Percentiles rank a stretch among this genome's conserved stretches.
phyloP scores from a whole-genome alignment of 2,113 vertebrate genomes.

The Oenanthe oenanthe region DNA sequence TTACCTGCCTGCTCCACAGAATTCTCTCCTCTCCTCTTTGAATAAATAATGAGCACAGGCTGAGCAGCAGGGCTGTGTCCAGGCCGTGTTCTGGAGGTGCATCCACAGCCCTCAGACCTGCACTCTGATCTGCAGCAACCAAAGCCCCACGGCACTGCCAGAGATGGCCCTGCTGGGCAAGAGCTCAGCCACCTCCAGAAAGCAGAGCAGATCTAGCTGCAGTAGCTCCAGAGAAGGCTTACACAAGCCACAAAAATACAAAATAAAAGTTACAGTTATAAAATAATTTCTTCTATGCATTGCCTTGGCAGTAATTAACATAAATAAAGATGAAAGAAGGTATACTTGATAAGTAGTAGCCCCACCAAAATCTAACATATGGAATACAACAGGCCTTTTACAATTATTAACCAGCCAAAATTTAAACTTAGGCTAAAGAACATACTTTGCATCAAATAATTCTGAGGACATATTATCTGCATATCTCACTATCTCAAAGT shows the following conservation, averaged over 20 bases:
- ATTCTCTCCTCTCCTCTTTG: not conserved
- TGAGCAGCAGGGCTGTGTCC: rapidly evolving
- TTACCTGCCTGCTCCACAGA: not conserved
- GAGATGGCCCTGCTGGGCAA: too few species aligned
- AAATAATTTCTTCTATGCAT: not conserved
- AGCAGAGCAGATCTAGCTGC: not conserved
- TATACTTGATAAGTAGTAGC: not conserved
- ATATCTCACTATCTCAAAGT: not conserved
- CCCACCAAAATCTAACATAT: conserved; percentile 11
- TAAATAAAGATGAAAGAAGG: not conserved
- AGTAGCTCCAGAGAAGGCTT: not conserved
- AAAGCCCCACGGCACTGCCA: rapidly evolving
- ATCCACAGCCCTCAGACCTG: too few species aligned
- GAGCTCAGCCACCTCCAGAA: not conserved
- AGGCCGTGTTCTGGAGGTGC: too few species aligned
- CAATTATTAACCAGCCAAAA: conserved; percentile 26
- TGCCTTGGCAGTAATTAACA: not conserved
- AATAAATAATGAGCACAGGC: not conserved
- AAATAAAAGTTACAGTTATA: not conserved
- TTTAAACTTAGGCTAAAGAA: conserved; percentile 42
- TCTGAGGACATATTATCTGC: conserved; percentile 35
- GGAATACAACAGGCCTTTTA: not conserved
- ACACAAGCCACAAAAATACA: not conserved
- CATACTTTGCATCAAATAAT: conserved; percentile 32
- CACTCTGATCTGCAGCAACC: rapidly evolving